phyloP scores from a whole-genome alignment of 2,797 vertebrate species.

The Sebastes minor region DNA sequence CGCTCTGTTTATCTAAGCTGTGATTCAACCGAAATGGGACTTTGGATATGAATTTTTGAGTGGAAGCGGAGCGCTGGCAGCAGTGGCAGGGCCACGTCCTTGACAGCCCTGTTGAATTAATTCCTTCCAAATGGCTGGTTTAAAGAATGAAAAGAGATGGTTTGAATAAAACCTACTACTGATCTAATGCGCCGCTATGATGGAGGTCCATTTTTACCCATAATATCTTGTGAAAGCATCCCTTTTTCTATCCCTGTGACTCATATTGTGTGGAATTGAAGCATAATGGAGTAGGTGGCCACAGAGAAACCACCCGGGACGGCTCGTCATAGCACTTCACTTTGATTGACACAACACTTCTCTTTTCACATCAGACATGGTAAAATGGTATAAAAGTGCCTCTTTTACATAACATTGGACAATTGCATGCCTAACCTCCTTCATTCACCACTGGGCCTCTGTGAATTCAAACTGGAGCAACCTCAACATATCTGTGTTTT shows the following conservation, averaged over 20 bases:
- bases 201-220: constrained; percentile 52
- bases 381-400: constrained; percentile 67
- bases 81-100: constrained; percentile 27
- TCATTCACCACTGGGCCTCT: constrained; percentile 61
- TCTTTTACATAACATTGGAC: constrained; percentile 80
- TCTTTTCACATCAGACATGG: constrained; percentile 68
- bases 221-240: constrained; percentile 40
- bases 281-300: constrained; percentile 59
- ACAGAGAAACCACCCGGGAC: constrained; percentile 33
- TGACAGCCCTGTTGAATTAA: constrained; percentile 51
- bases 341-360: constrained; percentile 74
- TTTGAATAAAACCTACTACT: constrained; percentile 49
- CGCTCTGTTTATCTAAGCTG: constrained; percentile 52
- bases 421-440: constrained; percentile 65
- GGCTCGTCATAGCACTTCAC: constrained; percentile 57
- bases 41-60: constrained; percentile 51
- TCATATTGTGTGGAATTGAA: constrained; percentile 58
- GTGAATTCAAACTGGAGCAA: constrained; percentile 61
- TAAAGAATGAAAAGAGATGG: constrained; percentile 44
- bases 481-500: constrained; percentile 73
- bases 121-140: constrained; percentile 52
- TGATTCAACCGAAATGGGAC: constrained; percentile 51
- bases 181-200: constrained; percentile 46
- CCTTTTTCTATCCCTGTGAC: constrained; percentile 45
- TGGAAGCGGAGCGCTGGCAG: constrained; percentile 35